These are phyloP conservation scores for Chunga burmeisteri DNA, from an alignment of 2,113 vertebrate genomes.

Conservation along the genomic window DNA sequence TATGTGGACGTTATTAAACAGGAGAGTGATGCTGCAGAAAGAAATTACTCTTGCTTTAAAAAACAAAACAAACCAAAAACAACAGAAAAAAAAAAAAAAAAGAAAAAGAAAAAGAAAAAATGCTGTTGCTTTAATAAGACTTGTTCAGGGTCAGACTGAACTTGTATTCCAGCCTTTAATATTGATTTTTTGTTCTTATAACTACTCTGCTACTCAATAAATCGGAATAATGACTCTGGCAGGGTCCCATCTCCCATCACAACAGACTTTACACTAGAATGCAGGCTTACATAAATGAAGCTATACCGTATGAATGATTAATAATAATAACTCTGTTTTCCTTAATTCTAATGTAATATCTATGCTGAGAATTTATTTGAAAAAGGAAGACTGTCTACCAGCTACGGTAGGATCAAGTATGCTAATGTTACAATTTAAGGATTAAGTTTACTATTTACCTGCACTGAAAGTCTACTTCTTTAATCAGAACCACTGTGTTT, in stretches of 20 bases:
- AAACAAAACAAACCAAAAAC: not conserved
- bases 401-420: not conserved
- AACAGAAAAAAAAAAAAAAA: accelerated
- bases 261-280: not conserved
- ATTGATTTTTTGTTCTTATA: not conserved
- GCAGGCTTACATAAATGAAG: not conserved
- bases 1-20: not conserved
- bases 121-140: not conserved
- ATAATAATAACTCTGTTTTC: not conserved
- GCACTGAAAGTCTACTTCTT: not conserved
- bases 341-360: not conserved
- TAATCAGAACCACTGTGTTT: not conserved
- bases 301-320: not conserved
- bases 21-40: not conserved
- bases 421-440: not conserved
- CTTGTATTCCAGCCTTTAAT: not conserved
- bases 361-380: not conserved
- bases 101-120: not conserved
- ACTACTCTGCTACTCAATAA: not conserved
- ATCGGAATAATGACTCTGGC: not conserved
- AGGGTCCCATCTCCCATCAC: not conserved
- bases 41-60: not conserved
- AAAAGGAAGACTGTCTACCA: not conserved
- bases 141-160: not conserved
- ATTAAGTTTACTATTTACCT: not conserved